Conservation (phyloP, 2,113 vertebrate genomes). For the Gyps fulvus region DNA sequence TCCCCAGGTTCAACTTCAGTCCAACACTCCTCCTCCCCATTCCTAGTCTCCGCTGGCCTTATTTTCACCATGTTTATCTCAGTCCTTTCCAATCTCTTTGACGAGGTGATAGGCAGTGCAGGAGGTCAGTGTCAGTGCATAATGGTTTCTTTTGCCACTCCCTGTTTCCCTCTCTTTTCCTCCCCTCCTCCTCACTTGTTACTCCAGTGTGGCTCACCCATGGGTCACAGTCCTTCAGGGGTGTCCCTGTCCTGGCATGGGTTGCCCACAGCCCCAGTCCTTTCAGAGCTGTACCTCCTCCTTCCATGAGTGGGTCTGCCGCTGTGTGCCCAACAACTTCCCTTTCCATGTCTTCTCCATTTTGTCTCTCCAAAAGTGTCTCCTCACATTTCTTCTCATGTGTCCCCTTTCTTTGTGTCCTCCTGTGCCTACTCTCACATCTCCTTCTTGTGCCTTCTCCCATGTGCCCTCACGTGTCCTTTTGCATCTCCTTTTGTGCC, state of each 20-base stretch:
- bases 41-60: neutral
- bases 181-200: neutral
- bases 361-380: neutral
- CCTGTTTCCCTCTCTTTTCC: neutral
- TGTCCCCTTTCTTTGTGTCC: neutral
- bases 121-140: accelerated
- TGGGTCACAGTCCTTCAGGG: neutral
- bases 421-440: neutral
- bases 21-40: neutral
- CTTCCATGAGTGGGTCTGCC: neutral
- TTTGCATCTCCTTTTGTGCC: neutral
- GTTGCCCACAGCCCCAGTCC: neutral
- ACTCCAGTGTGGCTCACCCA: neutral
- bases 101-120: neutral
- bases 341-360: neutral
- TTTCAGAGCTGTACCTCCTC: neutral
- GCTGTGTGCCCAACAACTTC: too few relatives aligned
- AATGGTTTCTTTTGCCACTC: neutral
- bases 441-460: neutral
- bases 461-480: neutral
- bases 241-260: neutral
- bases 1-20: neutral
- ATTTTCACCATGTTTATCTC: neutral
- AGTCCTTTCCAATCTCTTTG: neutral
- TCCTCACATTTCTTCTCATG: neutral